phyloP scores from a whole-genome alignment of 2,113 vertebrate genomes.

The Corapipo altera region DNA sequence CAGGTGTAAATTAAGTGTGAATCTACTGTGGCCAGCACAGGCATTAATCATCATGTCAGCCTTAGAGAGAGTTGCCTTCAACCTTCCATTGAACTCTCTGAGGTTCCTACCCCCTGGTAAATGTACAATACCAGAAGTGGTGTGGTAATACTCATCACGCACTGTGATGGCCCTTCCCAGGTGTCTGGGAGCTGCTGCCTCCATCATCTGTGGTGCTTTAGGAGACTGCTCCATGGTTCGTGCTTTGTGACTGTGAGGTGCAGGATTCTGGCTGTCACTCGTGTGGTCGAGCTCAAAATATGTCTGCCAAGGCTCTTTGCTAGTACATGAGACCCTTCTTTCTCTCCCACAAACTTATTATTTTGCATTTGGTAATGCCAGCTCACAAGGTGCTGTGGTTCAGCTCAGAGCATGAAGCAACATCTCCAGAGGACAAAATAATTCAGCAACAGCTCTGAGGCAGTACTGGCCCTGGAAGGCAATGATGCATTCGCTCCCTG shows the following conservation, averaged over 20 bases:
- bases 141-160: accelerated
- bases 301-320: not conserved
- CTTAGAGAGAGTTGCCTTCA: not conserved
- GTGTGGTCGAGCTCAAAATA: not conserved
- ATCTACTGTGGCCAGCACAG: not conserved
- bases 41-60: not conserved
- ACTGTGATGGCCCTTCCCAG: accelerated
- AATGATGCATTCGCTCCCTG: not conserved
- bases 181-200: not conserved
- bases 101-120: not conserved
- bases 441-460: not conserved
- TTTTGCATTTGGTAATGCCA: not conserved
- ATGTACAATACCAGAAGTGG: not conserved
- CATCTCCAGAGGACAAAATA: not conserved
- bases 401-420: not conserved
- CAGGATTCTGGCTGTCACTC: accelerated
- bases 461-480: not conserved
- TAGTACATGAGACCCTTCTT: not conserved
- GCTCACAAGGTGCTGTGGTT: not conserved
- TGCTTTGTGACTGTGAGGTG: not conserved
- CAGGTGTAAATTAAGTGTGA: not conserved
- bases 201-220: not conserved
- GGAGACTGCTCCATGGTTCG: not conserved
- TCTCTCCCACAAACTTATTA: not conserved
- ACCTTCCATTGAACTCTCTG: not conserved